phyloP scores from a whole-genome alignment of 2,113 vertebrate species.

The Laticauda laticaudata region DNA sequence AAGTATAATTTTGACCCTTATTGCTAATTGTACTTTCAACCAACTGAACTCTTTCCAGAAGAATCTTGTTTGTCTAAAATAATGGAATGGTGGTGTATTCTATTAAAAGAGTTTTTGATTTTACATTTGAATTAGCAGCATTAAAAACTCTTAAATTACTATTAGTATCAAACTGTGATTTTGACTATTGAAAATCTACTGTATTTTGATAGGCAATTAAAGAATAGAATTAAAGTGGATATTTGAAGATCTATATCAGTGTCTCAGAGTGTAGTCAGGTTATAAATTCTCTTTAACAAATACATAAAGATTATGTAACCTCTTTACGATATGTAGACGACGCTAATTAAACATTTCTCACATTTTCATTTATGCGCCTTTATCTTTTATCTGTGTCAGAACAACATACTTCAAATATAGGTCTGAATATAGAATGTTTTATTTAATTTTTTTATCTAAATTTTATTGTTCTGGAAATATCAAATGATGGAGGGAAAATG shows the following conservation, averaged over 20 bases:
- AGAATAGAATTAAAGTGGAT: neutral
- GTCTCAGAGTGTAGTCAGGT: neutral
- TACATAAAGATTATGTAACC: neutral
- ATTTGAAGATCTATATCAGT: neutral
- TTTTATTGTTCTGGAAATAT: neutral
- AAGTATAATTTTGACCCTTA: neutral
- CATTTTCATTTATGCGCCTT: neutral
- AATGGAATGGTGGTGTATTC: neutral
- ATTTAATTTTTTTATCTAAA: neutral
- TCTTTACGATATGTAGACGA: neutral
- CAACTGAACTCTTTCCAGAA: neutral
- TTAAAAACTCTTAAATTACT: neutral
- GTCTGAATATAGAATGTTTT: neutral
- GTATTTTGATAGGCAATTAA: neutral
- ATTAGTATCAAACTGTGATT: neutral
- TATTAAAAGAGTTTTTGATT: neutral
- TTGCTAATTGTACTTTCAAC: neutral
- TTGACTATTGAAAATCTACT: neutral
- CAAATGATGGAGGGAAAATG: neutral
- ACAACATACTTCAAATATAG: neutral
- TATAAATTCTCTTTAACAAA: neutral
- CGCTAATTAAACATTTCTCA: neutral
- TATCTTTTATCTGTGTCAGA: neutral
- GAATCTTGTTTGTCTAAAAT: neutral
- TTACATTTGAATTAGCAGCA: neutral